Evolutionary conservation across 35 echinoderm and acorn worm species (phyloP).

Genomic region (Apostichopus japonicus): DNA sequence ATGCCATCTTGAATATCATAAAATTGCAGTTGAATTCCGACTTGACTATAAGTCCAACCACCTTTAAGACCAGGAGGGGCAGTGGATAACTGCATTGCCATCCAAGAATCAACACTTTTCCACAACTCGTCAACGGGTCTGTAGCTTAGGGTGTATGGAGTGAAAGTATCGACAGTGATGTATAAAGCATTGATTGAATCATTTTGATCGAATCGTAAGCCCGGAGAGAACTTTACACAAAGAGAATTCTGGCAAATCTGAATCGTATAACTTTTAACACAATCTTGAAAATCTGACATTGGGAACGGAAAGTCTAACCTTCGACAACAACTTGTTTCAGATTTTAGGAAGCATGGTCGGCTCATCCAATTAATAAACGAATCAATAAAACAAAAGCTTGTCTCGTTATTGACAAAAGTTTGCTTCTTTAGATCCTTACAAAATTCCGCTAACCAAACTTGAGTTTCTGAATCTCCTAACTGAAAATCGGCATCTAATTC

Average conservation of each 20-base stretch:
- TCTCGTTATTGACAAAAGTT: background rate
- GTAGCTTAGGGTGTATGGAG: constrained; percentile 38
- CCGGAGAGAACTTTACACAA: constrained; percentile 21
- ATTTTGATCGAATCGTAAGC: constrained; percentile 61
- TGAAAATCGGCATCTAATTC: constrained; percentile 51
- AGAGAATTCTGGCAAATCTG: background rate
- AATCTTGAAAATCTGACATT: constrained; percentile 53
- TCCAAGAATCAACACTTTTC: constrained; percentile 58
- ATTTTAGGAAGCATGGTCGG: constrained; percentile 35
- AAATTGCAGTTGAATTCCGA: constrained; percentile 55
- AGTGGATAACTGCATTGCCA: constrained; percentile 26
- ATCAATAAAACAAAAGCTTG: constrained; percentile 69
- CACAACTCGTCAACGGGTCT: constrained; percentile 62
- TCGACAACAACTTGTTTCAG: constrained; percentile 61
- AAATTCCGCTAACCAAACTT: constrained; percentile 56
- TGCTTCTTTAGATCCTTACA: constrained; percentile 26
- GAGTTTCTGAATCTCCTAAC: constrained; percentile 30
- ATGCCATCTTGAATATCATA: constrained; percentile 75
- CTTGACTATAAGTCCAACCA: constrained; percentile 71
- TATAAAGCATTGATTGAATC: constrained; percentile 60
- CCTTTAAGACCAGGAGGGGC: constrained; percentile 69
- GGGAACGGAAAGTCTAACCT: constrained; percentile 61
- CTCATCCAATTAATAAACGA: constrained; percentile 68
- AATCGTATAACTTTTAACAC: constrained; percentile 46
- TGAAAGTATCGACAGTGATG: constrained; percentile 49